Evolutionary conservation across 2,113 vertebrate species (phyloP).

Genomic region (Eudyptes chrysolophus): DNA sequence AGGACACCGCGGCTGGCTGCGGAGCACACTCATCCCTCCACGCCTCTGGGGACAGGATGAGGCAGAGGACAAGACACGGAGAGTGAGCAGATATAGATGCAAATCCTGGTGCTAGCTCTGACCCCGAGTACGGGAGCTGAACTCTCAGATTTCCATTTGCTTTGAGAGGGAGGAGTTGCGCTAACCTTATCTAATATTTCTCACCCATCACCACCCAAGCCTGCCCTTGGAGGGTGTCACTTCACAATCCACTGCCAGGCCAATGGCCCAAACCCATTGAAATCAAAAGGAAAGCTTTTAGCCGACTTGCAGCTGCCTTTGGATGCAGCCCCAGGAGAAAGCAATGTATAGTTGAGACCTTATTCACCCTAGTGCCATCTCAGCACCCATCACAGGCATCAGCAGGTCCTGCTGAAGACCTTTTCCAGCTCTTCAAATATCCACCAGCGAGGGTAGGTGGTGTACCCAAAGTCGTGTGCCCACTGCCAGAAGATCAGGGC

Average conservation of each 20-base stretch:
- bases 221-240: no score
- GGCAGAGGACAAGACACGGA: not conserved
- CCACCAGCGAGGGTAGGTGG: accelerated
- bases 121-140: not conserved
- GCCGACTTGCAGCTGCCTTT: not conserved
- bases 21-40: not conserved
- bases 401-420: not conserved
- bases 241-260: accelerated
- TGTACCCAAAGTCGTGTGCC: not conserved
- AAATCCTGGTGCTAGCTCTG: not conserved
- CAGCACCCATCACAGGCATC: not conserved
- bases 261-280: not conserved
- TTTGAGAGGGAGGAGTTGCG: not conserved
- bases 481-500: not conserved
- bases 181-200: not conserved
- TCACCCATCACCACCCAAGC: not conserved
- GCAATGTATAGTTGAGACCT: not conserved
- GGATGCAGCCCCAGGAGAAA: not conserved
- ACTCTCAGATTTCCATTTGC: not conserved
- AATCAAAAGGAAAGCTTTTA: not conserved
- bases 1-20: not conserved
- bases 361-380: not conserved
- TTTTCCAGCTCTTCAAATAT: not conserved
- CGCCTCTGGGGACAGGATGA: not conserved
- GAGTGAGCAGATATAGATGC: not conserved